Base-by-base conservation (phyloP, 1,140 invertebrate species). In the Leptinotarsa lineolata region DNA sequence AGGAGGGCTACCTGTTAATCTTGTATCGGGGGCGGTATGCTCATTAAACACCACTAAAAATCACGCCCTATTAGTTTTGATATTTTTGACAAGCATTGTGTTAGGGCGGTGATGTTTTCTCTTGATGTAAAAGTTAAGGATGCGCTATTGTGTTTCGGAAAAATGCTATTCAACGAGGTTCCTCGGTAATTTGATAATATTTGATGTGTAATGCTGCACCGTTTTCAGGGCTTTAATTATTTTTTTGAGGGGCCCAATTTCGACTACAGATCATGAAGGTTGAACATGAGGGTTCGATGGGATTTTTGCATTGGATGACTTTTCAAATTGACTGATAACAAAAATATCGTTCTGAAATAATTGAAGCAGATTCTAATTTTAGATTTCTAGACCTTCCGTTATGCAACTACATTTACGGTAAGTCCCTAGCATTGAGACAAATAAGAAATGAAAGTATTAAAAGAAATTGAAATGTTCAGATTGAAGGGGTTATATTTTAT, bases 61-160 rank as follows among this genome's bases (percentile, higher is more conserved):
- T 74, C 65, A 75, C 74, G 74, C 73, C 75, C 70, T 59, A 71
- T 77, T 77, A 73, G 72, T 75, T 68, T 68, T 44, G 45, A 70
- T 21, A 39, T 54, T 74, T 75, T 75, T 73, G 76, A 75, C 74
- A 77, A 70, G 67, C 68, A 77, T 77, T 77, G 76, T 77, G 74
- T 75, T 70, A 76, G 70, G 65, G 72, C 72, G 75, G 70, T 72
- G 75, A 74, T 76, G 44, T 73, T 73, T 64, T 68, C 72, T 70
- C 61, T 74, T 16, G 39, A 18, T 46, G 45, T 68, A 46, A 68
- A 68, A 68, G 66, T 68, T 68, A 48, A 68, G 66, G 66, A 18
- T n/a, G 15, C 66, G 45, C 66, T 68, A 68, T 68, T 68, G 66
- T 68, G 66, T 45, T 45, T n/a, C n/a, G 24, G 45, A 68, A 68